These are phyloP conservation scores for Mallotus villosus DNA, from an alignment of 2,797 vertebrate genomes.

Conservation along the genomic window DNA sequence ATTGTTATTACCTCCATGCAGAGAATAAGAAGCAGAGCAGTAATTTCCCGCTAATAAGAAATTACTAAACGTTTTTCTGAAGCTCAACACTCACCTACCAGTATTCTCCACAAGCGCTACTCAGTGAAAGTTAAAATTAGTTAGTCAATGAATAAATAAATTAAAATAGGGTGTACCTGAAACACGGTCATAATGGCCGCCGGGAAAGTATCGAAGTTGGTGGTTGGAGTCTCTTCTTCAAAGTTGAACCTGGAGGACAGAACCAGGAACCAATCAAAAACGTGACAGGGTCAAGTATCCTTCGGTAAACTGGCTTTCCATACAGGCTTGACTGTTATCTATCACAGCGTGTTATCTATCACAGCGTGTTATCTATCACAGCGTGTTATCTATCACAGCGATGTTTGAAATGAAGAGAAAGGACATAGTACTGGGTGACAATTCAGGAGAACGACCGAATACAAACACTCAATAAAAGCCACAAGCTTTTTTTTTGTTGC, in stretches of 20 bases:
- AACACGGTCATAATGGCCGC: constrained; percentile 97
- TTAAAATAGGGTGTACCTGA: constrained; percentile 76
- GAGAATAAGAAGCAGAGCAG: constrained; percentile 30
- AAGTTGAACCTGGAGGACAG: constrained; percentile 88
- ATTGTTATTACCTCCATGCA: constrained; percentile 47
- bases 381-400: neutral
- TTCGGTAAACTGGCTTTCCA: neutral
- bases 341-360: too few species aligned
- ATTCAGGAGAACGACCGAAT: neutral
- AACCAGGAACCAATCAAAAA: constrained; percentile 2
- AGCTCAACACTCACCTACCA: constrained; percentile 23
- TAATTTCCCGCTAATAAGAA: constrained; percentile 52
- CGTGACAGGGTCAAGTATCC: neutral
- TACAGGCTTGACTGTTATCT: neutral
- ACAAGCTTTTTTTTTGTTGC: too few species aligned
- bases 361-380: too few species aligned
- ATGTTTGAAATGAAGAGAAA: neutral
- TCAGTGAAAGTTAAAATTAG: neutral
- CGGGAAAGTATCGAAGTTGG: constrained; percentile 96
- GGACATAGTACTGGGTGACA: neutral
- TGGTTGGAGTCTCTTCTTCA: constrained; percentile 90
- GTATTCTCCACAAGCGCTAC: neutral
- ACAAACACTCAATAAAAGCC: neutral
- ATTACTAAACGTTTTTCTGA: constrained; percentile 27
- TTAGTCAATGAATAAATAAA: neutral